Conservation (phyloP, 2,888 invertebrate genomes). For the Spilosoma lubricipeda region DNA sequence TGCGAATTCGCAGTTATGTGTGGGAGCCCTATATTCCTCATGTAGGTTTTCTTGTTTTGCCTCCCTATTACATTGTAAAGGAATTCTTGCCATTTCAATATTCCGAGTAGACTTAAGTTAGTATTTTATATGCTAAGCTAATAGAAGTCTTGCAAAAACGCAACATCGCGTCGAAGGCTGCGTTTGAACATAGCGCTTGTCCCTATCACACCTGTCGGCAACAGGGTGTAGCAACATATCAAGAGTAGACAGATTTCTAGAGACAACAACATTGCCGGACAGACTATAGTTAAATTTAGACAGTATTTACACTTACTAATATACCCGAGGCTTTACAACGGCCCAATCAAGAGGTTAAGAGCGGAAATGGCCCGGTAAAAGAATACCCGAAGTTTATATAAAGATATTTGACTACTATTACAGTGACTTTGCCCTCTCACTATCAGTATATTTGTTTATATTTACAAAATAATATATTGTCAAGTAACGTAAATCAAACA, state of each 20-base stretch:
- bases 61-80: neutral
- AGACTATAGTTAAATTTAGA: neutral
- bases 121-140: neutral
- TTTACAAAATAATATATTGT: too few relatives aligned
- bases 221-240: neutral
- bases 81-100: neutral
- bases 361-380: too few relatives aligned
- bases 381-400: neutral
- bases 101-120: neutral
- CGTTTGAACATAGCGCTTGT: constrained; percentile 3
- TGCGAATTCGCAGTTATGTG: too few relatives aligned
- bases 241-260: neutral
- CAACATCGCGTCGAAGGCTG: constrained; percentile 1
- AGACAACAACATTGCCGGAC: neutral
- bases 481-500: too few relatives aligned
- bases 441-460: too few relatives aligned
- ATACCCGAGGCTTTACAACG: too few relatives aligned
- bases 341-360: too few relatives aligned
- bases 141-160: constrained; percentile 1
- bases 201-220: neutral
- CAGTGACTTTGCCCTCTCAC: neutral
- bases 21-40: too few relatives aligned
- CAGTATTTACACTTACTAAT: constrained; percentile 5
- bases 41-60: too few relatives aligned
- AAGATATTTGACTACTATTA: neutral